A percentile compares a stretch with the other conserved stretches of the same genome.
These are phyloP conservation scores for Pogona vitticeps DNA, from an alignment of 2,113 vertebrate genomes.

Conservation along the genomic window DNA sequence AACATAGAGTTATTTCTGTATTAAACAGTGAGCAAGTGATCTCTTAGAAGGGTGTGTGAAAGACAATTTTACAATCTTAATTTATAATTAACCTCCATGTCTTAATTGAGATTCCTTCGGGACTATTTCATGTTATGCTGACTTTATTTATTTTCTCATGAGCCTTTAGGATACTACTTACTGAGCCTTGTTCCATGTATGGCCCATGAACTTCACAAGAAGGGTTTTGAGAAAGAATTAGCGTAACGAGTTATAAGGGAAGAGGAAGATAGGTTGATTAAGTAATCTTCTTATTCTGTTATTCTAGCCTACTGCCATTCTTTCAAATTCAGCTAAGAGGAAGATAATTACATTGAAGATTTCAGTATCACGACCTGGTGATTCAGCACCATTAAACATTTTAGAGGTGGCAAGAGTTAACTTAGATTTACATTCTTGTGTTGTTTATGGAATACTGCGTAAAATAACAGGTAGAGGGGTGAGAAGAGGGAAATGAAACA, in stretches of 20 bases:
- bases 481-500: background rate
- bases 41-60: constrained; percentile 43
- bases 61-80: constrained; percentile 42
- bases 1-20: background rate
- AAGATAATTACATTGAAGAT: background rate
- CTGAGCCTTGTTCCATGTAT: background rate
- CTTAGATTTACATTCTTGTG: background rate
- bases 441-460: background rate
- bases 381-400: background rate
- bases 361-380: background rate
- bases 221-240: background rate
- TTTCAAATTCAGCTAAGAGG: background rate
- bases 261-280: background rate
- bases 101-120: constrained; percentile 36
- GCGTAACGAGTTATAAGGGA: background rate
- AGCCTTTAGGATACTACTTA: constrained; percentile 12
- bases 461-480: background rate
- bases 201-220: background rate
- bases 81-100: constrained; percentile 48
- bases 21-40: constrained; percentile 1
- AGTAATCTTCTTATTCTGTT: background rate
- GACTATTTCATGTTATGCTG: constrained; percentile 9
- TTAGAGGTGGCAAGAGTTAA: background rate
- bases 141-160: constrained; percentile 20
- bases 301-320: background rate